phyloP scores from a whole-genome alignment of 2,888 invertebrate species.

The Merodon equestris region DNA sequence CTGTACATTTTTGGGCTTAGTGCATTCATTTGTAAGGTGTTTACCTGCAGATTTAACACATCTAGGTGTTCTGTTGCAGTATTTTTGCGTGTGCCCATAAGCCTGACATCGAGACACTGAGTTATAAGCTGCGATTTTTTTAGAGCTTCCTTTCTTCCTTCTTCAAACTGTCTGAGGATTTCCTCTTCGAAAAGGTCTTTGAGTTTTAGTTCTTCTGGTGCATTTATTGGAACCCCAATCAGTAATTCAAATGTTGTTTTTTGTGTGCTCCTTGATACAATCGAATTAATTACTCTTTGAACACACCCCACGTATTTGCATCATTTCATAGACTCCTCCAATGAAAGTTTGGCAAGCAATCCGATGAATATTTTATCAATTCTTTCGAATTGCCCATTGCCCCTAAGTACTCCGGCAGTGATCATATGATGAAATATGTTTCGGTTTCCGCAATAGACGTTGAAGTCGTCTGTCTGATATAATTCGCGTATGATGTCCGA shows the following conservation, averaged over 20 bases:
- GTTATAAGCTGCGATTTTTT: no score
- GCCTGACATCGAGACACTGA: no score
- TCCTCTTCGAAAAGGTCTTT: no score
- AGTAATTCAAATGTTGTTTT: slow-evolving; percentile 6
- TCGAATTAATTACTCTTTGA: background rate
- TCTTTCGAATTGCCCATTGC: slow-evolving; percentile 75
- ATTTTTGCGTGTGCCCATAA: no score
- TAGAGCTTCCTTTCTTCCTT: no score
- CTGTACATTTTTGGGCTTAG: no score
- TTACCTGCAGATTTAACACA: no score
- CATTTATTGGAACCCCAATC: background rate
- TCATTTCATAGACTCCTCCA: background rate
- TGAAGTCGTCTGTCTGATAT: slow-evolving; percentile 11
- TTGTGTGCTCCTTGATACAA: slow-evolving; percentile 1
- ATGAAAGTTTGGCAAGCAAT: slow-evolving; percentile 72
- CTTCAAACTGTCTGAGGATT: no score
- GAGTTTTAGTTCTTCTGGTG: no score
- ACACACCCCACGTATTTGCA: background rate
- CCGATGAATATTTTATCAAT: slow-evolving; percentile 72
- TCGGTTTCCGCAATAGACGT: slow-evolving; percentile 18
- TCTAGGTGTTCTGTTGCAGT: no score
- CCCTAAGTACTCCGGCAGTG: slow-evolving; percentile 71
- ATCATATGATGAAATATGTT: slow-evolving; percentile 14
- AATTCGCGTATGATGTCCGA: slow-evolving; percentile 4
- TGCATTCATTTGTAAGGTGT: no score